Evolutionary conservation across 1,140 invertebrate genomes (phyloP), one percentile per base, ranked within the genome.

Genomic region (Triops cancriformis): DNA sequence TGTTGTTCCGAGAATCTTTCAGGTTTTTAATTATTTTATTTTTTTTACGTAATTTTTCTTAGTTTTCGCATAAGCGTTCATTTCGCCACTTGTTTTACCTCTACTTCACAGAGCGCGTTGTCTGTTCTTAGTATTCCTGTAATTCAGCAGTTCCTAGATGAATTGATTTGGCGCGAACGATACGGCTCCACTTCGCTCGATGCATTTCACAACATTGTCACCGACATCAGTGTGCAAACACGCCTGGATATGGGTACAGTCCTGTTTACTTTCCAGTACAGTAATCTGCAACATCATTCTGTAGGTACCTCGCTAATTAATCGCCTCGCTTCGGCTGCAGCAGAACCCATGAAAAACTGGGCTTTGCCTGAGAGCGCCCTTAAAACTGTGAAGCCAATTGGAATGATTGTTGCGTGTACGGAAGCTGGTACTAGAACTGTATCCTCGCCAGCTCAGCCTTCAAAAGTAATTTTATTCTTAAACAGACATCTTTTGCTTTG

Each of bases 131-230:
- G 91, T 6, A 86, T 92, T 74, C 90, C 92, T 83, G 92, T 94
- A 83, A 94, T 95, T 82, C 93, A 95, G 83, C 92, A 95, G 82
- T 95, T 95, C 83, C 85, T 96, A 64, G 93, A 96, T 82, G 94
- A 96, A 83, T 85, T 96, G 5, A 91, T 92, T 12, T 94, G 92
- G 92, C 82, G 90, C 79, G 89, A 91, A 83, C 89, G 89, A 80
- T 94, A 89, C 82, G 93, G 93, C 0, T 86, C 87, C 2, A 90
- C 91, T 10, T 88, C 93, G 0, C 86, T 89, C n/a, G 87, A 90
- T 81, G 90, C 92, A 0, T 96, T 94, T 82, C 90, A 94, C 80
- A 93, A 91, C 81, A 91, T 95, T 72, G 89, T 94, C 6, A 80
- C 84, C 7, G 93, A 95, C 82, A 89, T 95, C 64, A 87, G 91